Evolutionary conservation across 2,113 vertebrate genomes (phyloP).

Genomic region (Notarius quadriscutis): DNA sequence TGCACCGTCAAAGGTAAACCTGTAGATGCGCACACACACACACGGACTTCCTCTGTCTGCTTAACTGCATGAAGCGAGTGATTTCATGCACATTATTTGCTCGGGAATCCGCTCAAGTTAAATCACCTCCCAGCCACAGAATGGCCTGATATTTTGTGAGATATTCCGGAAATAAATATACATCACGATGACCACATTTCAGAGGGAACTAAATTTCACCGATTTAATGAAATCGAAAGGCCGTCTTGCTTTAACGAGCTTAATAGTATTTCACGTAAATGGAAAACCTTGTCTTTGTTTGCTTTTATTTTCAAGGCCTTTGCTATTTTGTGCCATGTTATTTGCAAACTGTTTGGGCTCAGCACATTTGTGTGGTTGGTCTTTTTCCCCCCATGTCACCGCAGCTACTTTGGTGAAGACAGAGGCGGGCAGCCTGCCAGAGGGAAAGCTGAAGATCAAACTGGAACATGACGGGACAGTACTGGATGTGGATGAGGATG

Average conservation of each 20-base stretch:
- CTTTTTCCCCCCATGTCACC: not conserved
- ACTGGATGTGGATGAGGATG: slow-evolving; percentile 95
- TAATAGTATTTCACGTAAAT: not conserved
- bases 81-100: too few species aligned
- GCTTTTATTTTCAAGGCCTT: not conserved
- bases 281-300: not conserved
- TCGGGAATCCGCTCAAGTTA: too few species aligned
- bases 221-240: too few species aligned
- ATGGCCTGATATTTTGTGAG: too few species aligned
- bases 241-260: not conserved
- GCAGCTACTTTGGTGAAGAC: slow-evolving; percentile 86
- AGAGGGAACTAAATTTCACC: too few species aligned
- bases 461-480: slow-evolving; percentile 86
- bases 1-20: too few species aligned
- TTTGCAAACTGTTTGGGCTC: not conserved
- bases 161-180: too few species aligned
- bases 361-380: not conserved
- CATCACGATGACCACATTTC: too few species aligned
- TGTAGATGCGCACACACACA: too few species aligned
- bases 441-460: slow-evolving; percentile 91
- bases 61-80: too few species aligned
- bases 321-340: not conserved
- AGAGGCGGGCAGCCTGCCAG: slow-evolving; percentile 75
- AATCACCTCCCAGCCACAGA: too few species aligned
- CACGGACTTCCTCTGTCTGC: too few species aligned